Conservation (phyloP, 2,888 invertebrate genomes). For the Drosophila prostipennis region DNA sequence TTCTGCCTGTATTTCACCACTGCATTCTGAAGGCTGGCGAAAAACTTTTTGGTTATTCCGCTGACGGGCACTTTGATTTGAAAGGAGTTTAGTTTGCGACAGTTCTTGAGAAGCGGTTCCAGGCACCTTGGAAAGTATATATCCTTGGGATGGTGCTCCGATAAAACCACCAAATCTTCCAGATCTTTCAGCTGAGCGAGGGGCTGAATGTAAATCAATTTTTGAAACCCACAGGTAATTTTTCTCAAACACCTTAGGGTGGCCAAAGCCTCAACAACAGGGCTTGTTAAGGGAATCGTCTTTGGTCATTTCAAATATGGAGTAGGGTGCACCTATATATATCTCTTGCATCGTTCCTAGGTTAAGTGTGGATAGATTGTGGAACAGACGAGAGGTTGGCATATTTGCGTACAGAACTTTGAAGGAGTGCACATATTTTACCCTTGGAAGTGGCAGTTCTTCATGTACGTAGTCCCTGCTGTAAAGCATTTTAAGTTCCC, state of each 20-base stretch:
- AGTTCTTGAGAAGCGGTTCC: not conserved
- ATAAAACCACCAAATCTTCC: not conserved
- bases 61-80: not conserved
- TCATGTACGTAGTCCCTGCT: accelerated
- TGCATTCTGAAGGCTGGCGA: not conserved
- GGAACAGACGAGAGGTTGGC: not conserved
- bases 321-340: not conserved
- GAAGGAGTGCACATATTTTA: constrained; percentile 1
- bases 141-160: constrained; percentile 1
- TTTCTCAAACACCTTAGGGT: not conserved
- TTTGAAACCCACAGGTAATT: not conserved
- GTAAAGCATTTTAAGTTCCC: not conserved
- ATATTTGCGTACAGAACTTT: accelerated
- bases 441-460: not conserved
- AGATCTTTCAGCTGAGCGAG: constrained; percentile 7
- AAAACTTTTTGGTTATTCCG: not conserved
- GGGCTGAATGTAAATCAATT: constrained; percentile 4
- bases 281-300: not conserved
- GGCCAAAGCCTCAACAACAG: not conserved
- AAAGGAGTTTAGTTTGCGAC: constrained; percentile 5
- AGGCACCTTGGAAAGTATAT: not conserved
- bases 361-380: not conserved
- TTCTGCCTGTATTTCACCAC: not conserved
- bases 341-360: not conserved
- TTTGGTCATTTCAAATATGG: not conserved